These are phyloP conservation scores for Gila robusta DNA, from an alignment of 2,797 vertebrate genomes.

Conservation along the genomic window DNA sequence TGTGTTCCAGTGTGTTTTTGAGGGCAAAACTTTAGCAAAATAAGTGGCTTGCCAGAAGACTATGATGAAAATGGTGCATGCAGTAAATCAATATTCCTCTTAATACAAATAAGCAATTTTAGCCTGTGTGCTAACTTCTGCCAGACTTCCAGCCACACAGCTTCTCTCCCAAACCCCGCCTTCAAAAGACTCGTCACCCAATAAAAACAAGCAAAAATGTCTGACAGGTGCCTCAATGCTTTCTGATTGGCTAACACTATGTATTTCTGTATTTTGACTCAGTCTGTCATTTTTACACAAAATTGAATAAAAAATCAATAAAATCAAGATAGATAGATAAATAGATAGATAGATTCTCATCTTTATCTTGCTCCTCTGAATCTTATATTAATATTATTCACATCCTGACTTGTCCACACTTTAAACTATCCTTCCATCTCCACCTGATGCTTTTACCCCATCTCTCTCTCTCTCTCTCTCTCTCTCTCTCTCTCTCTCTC, in stretches of 20 bases:
- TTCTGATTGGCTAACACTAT: not conserved
- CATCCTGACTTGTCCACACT: not conserved
- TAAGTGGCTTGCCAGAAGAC: not conserved
- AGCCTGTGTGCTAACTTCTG: not conserved
- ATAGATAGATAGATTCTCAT: not conserved
- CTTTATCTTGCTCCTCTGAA: too few species aligned
- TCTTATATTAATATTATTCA: too few species aligned
- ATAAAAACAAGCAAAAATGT: conserved; percentile 58
- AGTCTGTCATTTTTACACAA: not conserved
- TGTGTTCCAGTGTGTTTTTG: conserved; percentile 5
- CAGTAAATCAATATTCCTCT: not conserved
- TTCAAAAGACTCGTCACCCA: not conserved
- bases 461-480: conserved; percentile 30
- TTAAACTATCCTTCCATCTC: conserved; percentile 23
- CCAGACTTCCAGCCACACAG: not conserved
- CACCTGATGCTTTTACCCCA: not conserved
- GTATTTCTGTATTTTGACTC: not conserved
- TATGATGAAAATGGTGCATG: conserved; percentile 3
- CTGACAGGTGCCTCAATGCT: conserved; percentile 73
- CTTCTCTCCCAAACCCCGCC: not conserved
- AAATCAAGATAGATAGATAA: not conserved
- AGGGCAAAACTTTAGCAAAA: not conserved
- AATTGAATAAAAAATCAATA: not conserved
- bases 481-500: not conserved
- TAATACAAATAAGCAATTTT: not conserved